A percentile compares a stretch with the other conserved stretches of the same genome.
phyloP scores from a whole-genome alignment of 1,140 invertebrate genomes.

The Trichogramma pretiosum region DNA sequence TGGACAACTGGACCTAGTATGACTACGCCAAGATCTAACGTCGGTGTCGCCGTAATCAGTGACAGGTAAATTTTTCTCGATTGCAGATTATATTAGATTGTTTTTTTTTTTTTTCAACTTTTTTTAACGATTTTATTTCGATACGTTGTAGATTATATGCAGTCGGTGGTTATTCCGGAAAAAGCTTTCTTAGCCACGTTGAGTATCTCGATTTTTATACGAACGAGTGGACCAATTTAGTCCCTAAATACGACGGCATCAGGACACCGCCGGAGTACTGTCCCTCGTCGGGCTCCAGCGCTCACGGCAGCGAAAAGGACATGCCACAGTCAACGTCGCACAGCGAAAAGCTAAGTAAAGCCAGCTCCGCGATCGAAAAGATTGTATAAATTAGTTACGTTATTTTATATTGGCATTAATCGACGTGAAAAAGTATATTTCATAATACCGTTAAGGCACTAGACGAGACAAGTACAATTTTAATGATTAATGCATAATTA shows the following conservation, averaged over 20 bases:
- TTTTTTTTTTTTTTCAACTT: background rate
- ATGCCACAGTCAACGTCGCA: slow-evolving; percentile 6
- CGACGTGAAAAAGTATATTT: background rate
- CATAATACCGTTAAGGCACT: background rate
- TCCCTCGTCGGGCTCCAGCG: slow-evolving; percentile 19
- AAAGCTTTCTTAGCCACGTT: slow-evolving; percentile 72
- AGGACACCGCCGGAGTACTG: slow-evolving; percentile 24
- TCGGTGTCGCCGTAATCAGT: slow-evolving; percentile 61
- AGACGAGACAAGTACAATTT: too few relatives aligned
- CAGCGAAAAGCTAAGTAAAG: background rate
- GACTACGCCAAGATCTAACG: slow-evolving; percentile 60
- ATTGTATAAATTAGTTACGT: too few relatives aligned
- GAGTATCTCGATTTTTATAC: slow-evolving; percentile 64
- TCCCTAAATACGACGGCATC: slow-evolving; percentile 29
- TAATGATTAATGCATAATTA: too few relatives aligned
- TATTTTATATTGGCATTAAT: too few relatives aligned
- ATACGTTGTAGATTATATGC: slow-evolving; percentile 59
- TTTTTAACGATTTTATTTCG: background rate
- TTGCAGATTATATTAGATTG: background rate
- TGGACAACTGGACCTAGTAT: slow-evolving; percentile 63
- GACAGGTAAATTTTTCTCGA: slow-evolving; percentile 35
- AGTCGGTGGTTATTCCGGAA: slow-evolving; percentile 72
- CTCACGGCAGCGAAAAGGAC: slow-evolving; percentile 22
- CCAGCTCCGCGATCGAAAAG: slow-evolving; percentile 6
- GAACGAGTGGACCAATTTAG: slow-evolving; percentile 66